Conservation (phyloP, 2,113 vertebrate species). For the Polypterus senegalus region DNA sequence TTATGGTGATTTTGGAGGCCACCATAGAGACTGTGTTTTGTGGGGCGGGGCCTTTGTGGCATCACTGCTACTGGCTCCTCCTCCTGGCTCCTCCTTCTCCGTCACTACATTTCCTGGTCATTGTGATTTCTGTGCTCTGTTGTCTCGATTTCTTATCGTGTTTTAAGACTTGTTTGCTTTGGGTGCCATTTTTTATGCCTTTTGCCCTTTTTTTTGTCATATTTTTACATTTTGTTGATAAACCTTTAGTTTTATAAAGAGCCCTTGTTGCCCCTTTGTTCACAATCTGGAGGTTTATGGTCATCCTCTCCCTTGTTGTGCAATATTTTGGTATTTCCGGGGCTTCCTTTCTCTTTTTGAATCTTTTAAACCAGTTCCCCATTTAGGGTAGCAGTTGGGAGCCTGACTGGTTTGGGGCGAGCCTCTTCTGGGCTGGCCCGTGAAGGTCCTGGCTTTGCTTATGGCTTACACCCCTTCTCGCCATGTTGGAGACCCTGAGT, state of each 20-base stretch:
- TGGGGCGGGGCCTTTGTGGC: too few species aligned
- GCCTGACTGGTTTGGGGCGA: not conserved
- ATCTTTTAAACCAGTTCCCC: not conserved
- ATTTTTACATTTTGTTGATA: not conserved
- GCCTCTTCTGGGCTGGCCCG: too few species aligned
- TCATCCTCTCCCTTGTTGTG: not conserved
- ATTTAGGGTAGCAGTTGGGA: not conserved
- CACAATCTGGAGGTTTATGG: not conserved
- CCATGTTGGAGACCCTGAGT: too few species aligned
- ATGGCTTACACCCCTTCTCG: too few species aligned
- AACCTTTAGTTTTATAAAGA: not conserved
- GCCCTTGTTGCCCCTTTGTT: not conserved
- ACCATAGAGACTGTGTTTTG: too few species aligned
- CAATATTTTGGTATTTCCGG: not conserved
- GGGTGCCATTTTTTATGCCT: not conserved
- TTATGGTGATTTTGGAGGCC: too few species aligned
- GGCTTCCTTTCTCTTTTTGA: not conserved
- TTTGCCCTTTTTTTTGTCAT: not conserved
- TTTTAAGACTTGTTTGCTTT: too few species aligned
- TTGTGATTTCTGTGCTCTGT: not conserved
- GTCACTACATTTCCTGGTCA: not conserved
- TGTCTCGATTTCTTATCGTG: too few species aligned
- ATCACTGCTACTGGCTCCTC: not conserved
- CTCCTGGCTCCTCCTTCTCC: not conserved
- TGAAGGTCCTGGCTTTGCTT: too few species aligned